Percentiles rank a stretch among this genome's conserved stretches.
phyloP scores from a whole-genome alignment of 2,888 invertebrate species.

The Epistrophe grossulariae region DNA sequence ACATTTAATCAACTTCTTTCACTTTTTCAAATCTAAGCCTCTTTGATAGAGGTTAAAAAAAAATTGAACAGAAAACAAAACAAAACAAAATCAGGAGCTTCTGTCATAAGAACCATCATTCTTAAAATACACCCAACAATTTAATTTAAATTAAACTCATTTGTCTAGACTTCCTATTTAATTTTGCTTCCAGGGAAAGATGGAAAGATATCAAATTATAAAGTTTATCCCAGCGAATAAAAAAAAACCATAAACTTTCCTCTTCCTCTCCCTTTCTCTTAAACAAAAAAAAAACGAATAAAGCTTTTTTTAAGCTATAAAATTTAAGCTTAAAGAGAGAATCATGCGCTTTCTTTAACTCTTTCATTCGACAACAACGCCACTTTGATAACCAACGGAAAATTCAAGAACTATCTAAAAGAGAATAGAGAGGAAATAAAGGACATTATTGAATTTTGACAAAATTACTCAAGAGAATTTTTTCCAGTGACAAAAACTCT shows the following conservation, averaged over 20 bases:
- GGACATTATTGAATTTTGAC: neutral
- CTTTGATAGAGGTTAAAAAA: neutral
- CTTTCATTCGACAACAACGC: constrained; percentile 39
- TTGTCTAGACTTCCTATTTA: constrained; percentile 67
- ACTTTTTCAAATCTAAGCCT: constrained; percentile 1
- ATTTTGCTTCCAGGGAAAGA: constrained; percentile 19
- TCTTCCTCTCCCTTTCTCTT: neutral
- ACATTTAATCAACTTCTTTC: neutral
- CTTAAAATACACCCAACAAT: neutral
- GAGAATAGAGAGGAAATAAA: constrained; percentile 38
- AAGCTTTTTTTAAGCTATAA: constrained; percentile 2
- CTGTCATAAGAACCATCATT: neutral
- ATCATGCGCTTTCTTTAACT: constrained; percentile 36
- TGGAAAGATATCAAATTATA: constrained; percentile 8
- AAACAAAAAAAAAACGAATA: neutral
- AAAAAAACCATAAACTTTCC: neutral
- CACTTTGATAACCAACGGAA: constrained; percentile 19
- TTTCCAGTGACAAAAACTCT: constrained; percentile 29
- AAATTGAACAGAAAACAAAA: neutral
- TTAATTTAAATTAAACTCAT: constrained; percentile 52
- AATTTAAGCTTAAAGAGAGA: constrained; percentile 22
- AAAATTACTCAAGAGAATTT: constrained; percentile 63
- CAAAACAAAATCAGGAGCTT: neutral
- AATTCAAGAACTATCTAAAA: neutral
- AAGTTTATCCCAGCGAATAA: neutral